Conservation (phyloP, 2,797 vertebrate species). For the Pelochelys cantorii region DNA sequence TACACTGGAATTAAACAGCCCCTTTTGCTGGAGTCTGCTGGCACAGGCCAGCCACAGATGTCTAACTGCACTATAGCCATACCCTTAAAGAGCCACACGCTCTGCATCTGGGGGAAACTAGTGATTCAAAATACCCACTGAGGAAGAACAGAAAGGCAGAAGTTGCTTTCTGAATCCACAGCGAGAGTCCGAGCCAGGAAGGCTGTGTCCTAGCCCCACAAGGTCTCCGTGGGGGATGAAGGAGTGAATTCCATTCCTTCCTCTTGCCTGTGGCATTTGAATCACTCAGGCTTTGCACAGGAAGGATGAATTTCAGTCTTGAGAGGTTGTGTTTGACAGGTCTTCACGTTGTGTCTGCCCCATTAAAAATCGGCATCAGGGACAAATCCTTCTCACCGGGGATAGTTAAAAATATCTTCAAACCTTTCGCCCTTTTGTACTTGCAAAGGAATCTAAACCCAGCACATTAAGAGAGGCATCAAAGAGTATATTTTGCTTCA, state of each 20-base stretch:
- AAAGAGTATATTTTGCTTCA: slow-evolving; percentile 77
- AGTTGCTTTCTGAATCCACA: not conserved
- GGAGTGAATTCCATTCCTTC: too few species aligned
- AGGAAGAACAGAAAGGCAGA: not conserved
- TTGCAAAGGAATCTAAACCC: slow-evolving; percentile 80
- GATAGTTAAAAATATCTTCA: slow-evolving; percentile 78
- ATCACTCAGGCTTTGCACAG: not conserved
- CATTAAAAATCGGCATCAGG: slow-evolving; percentile 75
- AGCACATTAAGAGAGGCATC: slow-evolving; percentile 80
- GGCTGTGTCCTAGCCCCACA: not conserved
- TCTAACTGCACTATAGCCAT: not conserved
- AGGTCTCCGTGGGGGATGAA: not conserved
- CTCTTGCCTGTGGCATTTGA: not conserved
- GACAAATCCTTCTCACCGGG: slow-evolving; percentile 76
- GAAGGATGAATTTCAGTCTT: slow-evolving; percentile 22
- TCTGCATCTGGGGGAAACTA: not conserved
- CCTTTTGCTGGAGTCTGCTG: not conserved
- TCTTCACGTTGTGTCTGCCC: slow-evolving; percentile 68
- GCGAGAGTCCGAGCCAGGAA: not conserved
- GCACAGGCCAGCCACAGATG: not conserved
- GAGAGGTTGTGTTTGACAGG: slow-evolving; percentile 53
- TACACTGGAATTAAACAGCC: not conserved
- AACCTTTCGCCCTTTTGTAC: slow-evolving; percentile 77
- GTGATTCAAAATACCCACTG: not conserved
- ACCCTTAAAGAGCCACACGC: not conserved